These are phyloP conservation scores for Brenthis hecate DNA, from an alignment of 2,888 invertebrate genomes.

Conservation along the genomic window DNA sequence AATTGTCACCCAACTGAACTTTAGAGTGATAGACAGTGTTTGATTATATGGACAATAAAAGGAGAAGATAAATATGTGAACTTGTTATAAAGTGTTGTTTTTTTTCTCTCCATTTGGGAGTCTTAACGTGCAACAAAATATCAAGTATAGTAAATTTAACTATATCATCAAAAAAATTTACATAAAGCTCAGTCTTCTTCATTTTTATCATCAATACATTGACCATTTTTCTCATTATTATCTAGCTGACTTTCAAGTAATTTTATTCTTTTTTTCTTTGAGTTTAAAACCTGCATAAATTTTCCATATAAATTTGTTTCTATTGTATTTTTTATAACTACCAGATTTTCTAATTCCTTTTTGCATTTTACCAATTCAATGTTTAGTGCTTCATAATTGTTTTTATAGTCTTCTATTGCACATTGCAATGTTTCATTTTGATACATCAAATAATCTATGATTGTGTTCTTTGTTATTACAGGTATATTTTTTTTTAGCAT, in stretches of 20 bases:
- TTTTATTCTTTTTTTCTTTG: slow-evolving; percentile 65
- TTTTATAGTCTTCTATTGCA: slow-evolving; percentile 41
- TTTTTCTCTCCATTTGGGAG: too few species aligned
- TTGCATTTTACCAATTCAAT: slow-evolving; percentile 53
- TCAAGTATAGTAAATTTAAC: too few species aligned
- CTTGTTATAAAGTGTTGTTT: too few species aligned
- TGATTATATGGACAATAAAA: too few species aligned
- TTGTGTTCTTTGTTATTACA: slow-evolving; percentile 46
- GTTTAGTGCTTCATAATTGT: slow-evolving; percentile 44
- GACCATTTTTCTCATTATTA: slow-evolving; percentile 29
- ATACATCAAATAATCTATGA: slow-evolving; percentile 58
- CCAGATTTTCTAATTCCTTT: slow-evolving; percentile 56
- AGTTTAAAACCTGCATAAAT: slow-evolving; percentile 65
- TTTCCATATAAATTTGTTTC: slow-evolving; percentile 64
- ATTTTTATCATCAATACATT: background rate
- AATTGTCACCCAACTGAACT: too few species aligned
- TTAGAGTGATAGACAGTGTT: too few species aligned
- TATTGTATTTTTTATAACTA: slow-evolving; percentile 53
- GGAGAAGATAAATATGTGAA: too few species aligned
- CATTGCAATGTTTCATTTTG: slow-evolving; percentile 53
- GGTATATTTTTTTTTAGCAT: slow-evolving; percentile 45
- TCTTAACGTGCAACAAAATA: too few species aligned
- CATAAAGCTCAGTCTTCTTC: background rate
- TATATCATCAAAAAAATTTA: too few species aligned
- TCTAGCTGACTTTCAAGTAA: slow-evolving; percentile 58